Base-by-base conservation (phyloP, 2,113 vertebrate species). In the Lethenteron reissneri region DNA sequence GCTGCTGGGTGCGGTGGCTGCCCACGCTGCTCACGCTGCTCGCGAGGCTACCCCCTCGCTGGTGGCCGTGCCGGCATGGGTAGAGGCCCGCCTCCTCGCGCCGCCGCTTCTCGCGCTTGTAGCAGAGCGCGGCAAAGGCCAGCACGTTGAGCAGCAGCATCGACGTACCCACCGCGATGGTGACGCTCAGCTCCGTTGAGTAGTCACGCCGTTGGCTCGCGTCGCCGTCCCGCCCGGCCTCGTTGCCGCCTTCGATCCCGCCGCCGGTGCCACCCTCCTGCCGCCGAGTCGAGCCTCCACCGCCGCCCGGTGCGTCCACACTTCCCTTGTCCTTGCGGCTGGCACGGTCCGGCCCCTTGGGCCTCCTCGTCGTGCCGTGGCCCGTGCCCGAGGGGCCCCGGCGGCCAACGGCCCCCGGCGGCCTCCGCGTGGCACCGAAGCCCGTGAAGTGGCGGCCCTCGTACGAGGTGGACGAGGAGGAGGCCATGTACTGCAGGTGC, bases 121-220 rank as follows among this genome's bases (percentile, higher is more conserved):
- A 21, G 11, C 25, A 68, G 25, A 68, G 64, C 25, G 64, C 64
- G 64, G 64, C 64, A 11, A 68, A 68, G 25, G 64, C 64, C 25
- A 68, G n/a, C n/a, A 68, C 64, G 64, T 68, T 68, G 9, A 68
- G 64, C n/a, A 68, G 64, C 25, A 68, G 64, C n/a, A 68, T n/a
- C n/a, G 64, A 68, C n/a, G 64, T 17, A 21, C 64, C 64, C n/a
- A 68, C 64, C 64, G 64, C 64, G 21, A 68, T 68, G 25, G 64
- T 68, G 64, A 68, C 64, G 25, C 64, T 68, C 64, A 68, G 64
- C 25, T 68, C 64, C 25, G 64, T 68, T 2, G 64, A 68, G 64
- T 68, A 68, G 25, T 68, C 64, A 9, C 25, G 64, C 41, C 41
- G 41, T 41, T 41, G 41, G 41, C 41, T 41, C 41, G 41, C 41